phyloP scores from a whole-genome alignment of 1,140 invertebrate species.

The Chrysomallon squamiferum region DNA sequence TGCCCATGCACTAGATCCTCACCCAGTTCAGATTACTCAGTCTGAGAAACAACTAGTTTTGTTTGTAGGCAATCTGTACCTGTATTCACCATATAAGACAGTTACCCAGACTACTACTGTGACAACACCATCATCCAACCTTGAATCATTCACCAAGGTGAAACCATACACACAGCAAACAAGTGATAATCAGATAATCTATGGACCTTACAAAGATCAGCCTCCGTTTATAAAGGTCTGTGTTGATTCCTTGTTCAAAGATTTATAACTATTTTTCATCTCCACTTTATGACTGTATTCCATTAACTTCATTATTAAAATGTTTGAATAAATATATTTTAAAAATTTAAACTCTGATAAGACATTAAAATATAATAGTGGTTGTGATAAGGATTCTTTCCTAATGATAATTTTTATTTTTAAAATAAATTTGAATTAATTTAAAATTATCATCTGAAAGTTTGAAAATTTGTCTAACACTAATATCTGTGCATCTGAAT shows the following conservation, averaged over 20 bases:
- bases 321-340: too few relatives aligned
- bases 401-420: too few relatives aligned
- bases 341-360: too few relatives aligned
- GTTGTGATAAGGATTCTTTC: too few relatives aligned
- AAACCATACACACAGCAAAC: conserved; percentile 84
- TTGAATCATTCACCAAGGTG: conserved; percentile 82
- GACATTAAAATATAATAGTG: too few relatives aligned
- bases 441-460: too few relatives aligned
- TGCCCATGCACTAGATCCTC: conserved; percentile 78
- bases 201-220: conserved; percentile 87
- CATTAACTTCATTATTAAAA: too few relatives aligned
- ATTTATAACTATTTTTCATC: too few relatives aligned
- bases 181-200: conserved; percentile 80
- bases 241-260: not conserved
- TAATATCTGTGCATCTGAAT: too few relatives aligned
- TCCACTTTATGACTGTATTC: too few relatives aligned
- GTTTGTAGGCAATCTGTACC: conserved; percentile 83
- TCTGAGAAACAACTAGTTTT: conserved; percentile 92
- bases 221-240: conserved; percentile 65
- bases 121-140: conserved; percentile 75
- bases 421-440: too few relatives aligned
- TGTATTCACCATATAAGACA: conserved; percentile 83
- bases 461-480: too few relatives aligned
- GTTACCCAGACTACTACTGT: conserved; percentile 82
- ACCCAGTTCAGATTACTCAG: conserved; percentile 87